These are phyloP conservation scores for Psococerastis gibbosa DNA, from an alignment of 2,888 invertebrate species.

Conservation along the genomic window DNA sequence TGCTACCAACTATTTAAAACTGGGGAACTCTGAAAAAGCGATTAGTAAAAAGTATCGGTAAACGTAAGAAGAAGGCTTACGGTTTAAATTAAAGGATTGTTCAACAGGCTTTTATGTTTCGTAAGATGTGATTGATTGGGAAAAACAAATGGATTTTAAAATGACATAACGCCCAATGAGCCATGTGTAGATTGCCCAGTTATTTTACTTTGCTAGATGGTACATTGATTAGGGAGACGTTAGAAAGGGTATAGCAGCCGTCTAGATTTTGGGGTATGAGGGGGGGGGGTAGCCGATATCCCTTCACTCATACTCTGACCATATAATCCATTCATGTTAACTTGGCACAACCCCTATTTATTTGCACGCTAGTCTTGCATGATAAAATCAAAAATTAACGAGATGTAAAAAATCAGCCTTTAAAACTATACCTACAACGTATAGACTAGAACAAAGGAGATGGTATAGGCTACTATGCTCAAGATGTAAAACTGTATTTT, in stretches of 20 bases:
- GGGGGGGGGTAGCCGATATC: conserved; percentile 7
- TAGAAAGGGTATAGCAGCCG: conserved; percentile 5
- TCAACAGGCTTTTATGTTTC: not conserved
- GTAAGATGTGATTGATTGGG: conserved; percentile 10
- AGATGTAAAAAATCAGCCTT: no score
- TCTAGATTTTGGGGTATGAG: conserved; percentile 8
- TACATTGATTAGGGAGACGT: conserved; percentile 8
- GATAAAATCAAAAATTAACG: no score
- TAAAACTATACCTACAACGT: no score
- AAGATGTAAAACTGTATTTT: no score
- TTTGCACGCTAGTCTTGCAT: no score
- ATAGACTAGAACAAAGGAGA: no score
- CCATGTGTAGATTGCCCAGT: not conserved
- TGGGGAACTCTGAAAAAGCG: conserved; percentile 1
- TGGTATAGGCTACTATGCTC: no score
- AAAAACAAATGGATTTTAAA: conserved; percentile 10
- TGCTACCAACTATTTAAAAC: conserved; percentile 4
- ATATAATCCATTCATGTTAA: no score
- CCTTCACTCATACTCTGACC: no score
- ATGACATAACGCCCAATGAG: not conserved
- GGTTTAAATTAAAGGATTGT: not conserved
- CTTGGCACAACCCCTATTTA: no score
- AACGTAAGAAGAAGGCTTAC: conserved; percentile 7
- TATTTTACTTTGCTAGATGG: conserved; percentile 9
- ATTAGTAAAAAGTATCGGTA: conserved; percentile 10